phyloP scores from a whole-genome alignment of 2,888 invertebrate genomes.

The Lepidocyrtinus sp. region DNA sequence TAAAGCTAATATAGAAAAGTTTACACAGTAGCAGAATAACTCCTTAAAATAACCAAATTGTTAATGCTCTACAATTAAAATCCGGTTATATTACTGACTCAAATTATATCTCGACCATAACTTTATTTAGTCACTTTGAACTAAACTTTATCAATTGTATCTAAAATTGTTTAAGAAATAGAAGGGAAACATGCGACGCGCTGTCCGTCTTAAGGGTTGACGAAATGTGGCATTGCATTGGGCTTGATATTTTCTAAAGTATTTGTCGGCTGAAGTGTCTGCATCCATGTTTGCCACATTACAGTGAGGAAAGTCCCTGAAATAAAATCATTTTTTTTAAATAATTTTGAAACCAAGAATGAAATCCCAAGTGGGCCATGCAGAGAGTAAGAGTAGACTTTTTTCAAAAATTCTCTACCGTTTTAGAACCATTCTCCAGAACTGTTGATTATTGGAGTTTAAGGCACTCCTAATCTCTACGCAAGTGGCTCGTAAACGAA shows the following conservation, averaged over 20 bases:
- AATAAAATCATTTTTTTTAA: background rate
- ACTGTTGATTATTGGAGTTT: slow-evolving; percentile 3
- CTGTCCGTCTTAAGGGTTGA: slow-evolving; percentile 9
- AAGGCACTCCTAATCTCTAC: slow-evolving; percentile 13
- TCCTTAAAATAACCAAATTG: no score
- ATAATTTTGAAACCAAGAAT: slow-evolving; percentile 1
- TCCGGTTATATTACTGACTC: no score
- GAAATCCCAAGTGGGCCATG: no score
- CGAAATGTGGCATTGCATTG: slow-evolving; percentile 18
- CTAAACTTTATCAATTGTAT: no score
- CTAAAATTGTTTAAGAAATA: slow-evolving; percentile 22
- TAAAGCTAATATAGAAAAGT: no score
- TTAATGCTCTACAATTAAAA: no score
- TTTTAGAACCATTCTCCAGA: slow-evolving; percentile 42
- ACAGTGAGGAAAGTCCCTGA: slow-evolving; percentile 43
- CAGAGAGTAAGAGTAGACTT: no score
- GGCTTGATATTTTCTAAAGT: slow-evolving; percentile 34
- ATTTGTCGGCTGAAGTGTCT: slow-evolving; percentile 18
- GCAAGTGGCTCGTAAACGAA: slow-evolving; percentile 30
- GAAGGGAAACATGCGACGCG: background rate
- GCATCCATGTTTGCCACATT: slow-evolving; percentile 6
- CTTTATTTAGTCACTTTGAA: no score
- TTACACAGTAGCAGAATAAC: no score
- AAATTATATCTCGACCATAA: no score
- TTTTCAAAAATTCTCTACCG: slow-evolving; percentile 15